A percentile compares a stretch with the other conserved stretches of the same genome.
These are phyloP conservation scores for Myotis planiceps DNA, from an alignment of 2,797 vertebrate species.

Conservation along the genomic window DNA sequence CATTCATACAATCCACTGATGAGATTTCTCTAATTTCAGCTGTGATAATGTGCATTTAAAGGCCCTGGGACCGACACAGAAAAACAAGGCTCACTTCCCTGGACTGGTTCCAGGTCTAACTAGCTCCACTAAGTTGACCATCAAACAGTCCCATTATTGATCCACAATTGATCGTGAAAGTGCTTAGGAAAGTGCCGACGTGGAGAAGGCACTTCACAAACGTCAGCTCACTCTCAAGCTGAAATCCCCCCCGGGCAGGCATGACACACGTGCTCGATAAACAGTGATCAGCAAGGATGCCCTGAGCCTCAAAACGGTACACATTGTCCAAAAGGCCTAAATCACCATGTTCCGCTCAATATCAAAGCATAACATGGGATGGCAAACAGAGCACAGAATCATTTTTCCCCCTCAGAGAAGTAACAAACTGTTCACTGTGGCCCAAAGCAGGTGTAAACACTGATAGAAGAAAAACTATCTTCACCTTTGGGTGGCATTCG, in stretches of 20 bases:
- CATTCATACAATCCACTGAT: not conserved
- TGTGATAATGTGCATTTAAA: not conserved
- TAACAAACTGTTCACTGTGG: not conserved
- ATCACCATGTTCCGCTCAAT: not conserved
- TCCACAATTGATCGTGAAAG: not conserved
- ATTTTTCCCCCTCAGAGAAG: not conserved
- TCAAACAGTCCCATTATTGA: not conserved
- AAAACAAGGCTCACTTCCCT: not conserved
- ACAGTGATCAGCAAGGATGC: not conserved
- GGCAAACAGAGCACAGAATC: not conserved
- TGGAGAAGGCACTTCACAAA: not conserved
- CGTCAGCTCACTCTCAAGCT: not conserved
- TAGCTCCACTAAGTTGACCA: not conserved
- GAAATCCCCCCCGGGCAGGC: not conserved
- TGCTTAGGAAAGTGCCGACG: not conserved
- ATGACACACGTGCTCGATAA: not conserved
- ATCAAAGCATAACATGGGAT: not conserved
- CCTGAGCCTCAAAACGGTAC: not conserved
- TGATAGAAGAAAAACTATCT: slow-evolving; percentile 19
- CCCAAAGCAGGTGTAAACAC: not conserved
- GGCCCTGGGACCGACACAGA: not conserved
- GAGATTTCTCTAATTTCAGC: not conserved
- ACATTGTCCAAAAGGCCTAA: not conserved
- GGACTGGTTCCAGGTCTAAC: not conserved
- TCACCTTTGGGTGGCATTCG: not conserved